Evolutionary conservation across 2,113 vertebrate species (phyloP), one percentile per base, ranked within the genome.

Genomic region (Cyanistes caeruleus): DNA sequence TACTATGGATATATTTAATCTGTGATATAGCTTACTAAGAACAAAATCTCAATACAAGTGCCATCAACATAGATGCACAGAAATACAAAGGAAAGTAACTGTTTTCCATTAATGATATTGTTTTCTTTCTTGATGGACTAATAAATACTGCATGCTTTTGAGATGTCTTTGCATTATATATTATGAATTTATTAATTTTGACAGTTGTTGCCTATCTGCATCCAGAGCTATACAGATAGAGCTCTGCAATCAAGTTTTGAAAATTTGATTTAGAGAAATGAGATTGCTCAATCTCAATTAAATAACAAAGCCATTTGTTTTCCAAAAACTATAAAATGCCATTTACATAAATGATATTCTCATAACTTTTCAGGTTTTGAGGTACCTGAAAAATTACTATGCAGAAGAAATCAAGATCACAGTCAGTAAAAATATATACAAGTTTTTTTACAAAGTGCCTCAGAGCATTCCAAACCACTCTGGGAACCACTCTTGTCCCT

Each of bases 391-490:
- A 59, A 77, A 44, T 44, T 87, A 11, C 11, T 35, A 27, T 21
- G 31, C 10, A 65, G 22, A 74, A 84, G 31, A 80, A 77, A 48
- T 35, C 15, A 73, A 53, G 44, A 52, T 13, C 35, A 46, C 8
- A 11, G 30, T 27, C 1, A 1, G 19, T n/a, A 53, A 30, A 37
- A 69, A 82, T 9, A 15, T 0, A 12, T 11, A 5, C 0, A 9
- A 56, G 46, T 3, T 35, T 37, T 69, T 39, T 70, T 62, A 16
- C 1, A 1, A 44, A 81, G 46, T 19, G 48, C 5, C 15, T 59
- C 16, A 15, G 35, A 44, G 1, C 0, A 0, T 25, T 41, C 15
- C 23, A n/a, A 64, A 37, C 3, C 10, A 13, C 19, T 37, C 20
- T 24, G 30, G 23, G 55, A 23, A 21, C 41, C 11, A 10, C 27